These are phyloP conservation scores for Microplitis mediator DNA, from an alignment of 1,140 invertebrate genomes.

Conservation along the genomic window DNA sequence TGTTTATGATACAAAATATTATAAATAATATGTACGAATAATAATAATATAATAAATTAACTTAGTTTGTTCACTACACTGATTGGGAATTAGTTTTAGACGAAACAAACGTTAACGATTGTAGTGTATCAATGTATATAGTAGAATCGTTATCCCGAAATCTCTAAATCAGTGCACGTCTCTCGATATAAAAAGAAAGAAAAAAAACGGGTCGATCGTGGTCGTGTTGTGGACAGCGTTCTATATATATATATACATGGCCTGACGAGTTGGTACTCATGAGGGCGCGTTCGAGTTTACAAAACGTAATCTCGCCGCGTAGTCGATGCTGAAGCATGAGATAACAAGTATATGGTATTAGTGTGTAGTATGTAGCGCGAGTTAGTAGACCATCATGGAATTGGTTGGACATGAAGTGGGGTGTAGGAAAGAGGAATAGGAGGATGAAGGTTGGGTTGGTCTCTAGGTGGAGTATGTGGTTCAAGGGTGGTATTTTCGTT, in stretches of 20 bases:
- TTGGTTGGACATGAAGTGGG: constrained; percentile 5
- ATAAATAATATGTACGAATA: not conserved
- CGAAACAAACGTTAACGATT: not conserved
- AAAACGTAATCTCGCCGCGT: constrained; percentile 19
- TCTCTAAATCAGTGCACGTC: constrained; percentile 23
- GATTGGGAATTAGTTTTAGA: not conserved
- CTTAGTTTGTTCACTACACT: not conserved
- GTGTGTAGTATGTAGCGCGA: not conserved
- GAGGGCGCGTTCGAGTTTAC: constrained; percentile 22
- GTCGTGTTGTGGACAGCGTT: constrained; percentile 13
- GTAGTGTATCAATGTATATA: not conserved
- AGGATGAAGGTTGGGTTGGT: constrained; percentile 6
- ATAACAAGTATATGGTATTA: not conserved
- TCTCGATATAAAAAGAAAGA: constrained; percentile 18
- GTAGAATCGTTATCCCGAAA: constrained; percentile 4
- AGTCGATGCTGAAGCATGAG: not conserved
- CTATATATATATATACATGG: not conserved
- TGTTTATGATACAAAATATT: not conserved
- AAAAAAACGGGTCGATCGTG: constrained; percentile 12
- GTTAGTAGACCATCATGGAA: not conserved
- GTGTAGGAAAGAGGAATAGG: not conserved
- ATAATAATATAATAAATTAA: not conserved
- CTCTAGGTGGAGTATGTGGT: not conserved
- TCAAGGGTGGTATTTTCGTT: constrained; percentile 4
- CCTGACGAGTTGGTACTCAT: not conserved